Evolutionary conservation across 1,140 invertebrate species (phyloP).

Genomic region (Metopolophium dirhodum): DNA sequence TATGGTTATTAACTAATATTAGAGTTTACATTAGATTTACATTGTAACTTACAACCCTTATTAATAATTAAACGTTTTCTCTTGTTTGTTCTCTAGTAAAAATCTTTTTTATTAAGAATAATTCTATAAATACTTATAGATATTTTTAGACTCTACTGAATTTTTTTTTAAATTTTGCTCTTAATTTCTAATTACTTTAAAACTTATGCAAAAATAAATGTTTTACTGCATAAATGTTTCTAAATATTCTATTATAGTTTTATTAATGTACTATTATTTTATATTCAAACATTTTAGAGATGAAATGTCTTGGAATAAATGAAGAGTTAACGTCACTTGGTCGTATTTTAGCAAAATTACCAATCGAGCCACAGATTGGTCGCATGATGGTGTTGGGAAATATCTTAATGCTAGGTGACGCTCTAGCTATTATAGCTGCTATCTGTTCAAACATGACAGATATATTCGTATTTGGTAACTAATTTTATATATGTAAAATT

Average conservation of each 20-base stretch:
- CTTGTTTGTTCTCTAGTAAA: neutral
- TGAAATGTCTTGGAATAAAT: constrained; percentile 84
- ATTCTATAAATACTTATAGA: neutral
- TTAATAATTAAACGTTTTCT: neutral
- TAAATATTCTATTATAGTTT: neutral
- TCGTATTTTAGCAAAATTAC: constrained; percentile 88
- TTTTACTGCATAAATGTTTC: neutral
- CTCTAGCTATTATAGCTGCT: constrained; percentile 90
- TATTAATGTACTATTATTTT: neutral
- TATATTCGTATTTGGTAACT: constrained; percentile 57
- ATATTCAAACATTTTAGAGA: constrained; percentile 70
- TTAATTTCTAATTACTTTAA: neutral
- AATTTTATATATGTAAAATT: neutral
- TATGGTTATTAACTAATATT: too few relatives aligned
- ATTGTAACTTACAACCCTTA: too few relatives aligned
- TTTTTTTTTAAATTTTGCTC: neutral
- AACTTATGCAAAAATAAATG: neutral
- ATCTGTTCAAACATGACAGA: constrained; percentile 74
- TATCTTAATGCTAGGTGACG: constrained; percentile 86
- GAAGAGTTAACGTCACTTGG: constrained; percentile 90
- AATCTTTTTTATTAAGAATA: neutral
- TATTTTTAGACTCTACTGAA: neutral
- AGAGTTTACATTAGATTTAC: too few relatives aligned
- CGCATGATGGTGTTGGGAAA: constrained; percentile 94
- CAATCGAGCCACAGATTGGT: constrained; percentile 89